Evolutionary conservation across 2,797 vertebrate genomes (phyloP).

Genomic region (Huso huso): DNA sequence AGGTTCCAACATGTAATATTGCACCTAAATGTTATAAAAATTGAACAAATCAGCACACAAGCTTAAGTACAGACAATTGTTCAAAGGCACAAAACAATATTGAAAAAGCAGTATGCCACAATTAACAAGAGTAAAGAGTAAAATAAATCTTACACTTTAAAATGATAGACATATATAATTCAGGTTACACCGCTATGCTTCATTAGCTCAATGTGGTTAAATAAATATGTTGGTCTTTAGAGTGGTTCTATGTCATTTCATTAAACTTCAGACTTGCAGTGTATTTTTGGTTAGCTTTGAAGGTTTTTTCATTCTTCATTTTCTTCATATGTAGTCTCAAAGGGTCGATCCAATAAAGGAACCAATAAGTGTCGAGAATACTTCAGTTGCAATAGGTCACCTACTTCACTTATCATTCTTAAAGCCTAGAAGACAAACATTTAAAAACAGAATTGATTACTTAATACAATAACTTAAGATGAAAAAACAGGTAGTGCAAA

Average conservation of each 20-base stretch:
- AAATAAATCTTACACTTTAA: constrained; percentile 10
- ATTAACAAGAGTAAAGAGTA: constrained; percentile 20
- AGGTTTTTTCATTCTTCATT: constrained; percentile 59
- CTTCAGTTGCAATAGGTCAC: constrained; percentile 84
- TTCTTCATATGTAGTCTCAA: constrained; percentile 65
- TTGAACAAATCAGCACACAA: constrained; percentile 25
- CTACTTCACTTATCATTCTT: constrained; percentile 82
- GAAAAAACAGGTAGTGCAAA: constrained; percentile 30
- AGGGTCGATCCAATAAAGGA: constrained; percentile 59
- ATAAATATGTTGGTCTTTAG: constrained; percentile 12
- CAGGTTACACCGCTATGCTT: constrained; percentile 10
- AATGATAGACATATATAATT: constrained; percentile 3
- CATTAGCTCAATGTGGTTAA: constrained; percentile 20
- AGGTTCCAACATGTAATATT: constrained; percentile 8
- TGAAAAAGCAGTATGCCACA: constrained; percentile 22
- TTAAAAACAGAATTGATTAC: neutral
- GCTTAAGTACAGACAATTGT: constrained; percentile 11
- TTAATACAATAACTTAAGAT: neutral
- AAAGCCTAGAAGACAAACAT: constrained; percentile 61
- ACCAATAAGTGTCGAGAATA: constrained; percentile 76
- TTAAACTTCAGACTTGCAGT: constrained; percentile 26
- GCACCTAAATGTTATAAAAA: constrained; percentile 15
- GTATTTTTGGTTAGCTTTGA: constrained; percentile 30
- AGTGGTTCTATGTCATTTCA: constrained; percentile 29
- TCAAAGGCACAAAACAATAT: neutral